These are phyloP conservation scores for Eptesicus fuscus DNA, from an alignment of 2,113 vertebrate species.

Conservation along the genomic window DNA sequence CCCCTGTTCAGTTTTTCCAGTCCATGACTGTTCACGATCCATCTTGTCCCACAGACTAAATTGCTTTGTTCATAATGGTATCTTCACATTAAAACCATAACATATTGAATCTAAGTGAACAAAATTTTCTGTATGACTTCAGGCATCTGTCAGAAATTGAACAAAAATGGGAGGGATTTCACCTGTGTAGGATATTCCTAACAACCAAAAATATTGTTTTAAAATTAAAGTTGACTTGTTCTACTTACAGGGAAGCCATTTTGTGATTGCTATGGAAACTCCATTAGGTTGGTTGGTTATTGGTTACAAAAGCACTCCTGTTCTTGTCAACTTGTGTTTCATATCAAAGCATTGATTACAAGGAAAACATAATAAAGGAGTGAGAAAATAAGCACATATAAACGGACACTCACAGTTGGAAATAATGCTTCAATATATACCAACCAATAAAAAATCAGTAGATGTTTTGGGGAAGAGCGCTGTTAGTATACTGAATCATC, in stretches of 20 bases:
- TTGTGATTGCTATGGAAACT: background rate
- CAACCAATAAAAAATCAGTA: background rate
- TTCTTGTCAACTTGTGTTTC: background rate
- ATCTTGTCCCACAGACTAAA: background rate
- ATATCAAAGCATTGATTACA: background rate
- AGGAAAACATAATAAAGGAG: background rate
- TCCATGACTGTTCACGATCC: fast-evolving
- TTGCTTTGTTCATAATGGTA: background rate
- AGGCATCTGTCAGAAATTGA: background rate
- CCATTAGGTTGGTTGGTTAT: background rate
- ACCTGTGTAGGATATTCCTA: background rate
- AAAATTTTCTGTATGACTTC: background rate
- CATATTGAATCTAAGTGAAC: background rate
- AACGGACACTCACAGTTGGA: background rate
- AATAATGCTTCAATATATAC: background rate
- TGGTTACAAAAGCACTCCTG: background rate
- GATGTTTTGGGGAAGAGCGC: background rate
- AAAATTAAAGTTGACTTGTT: background rate
- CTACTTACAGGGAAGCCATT: background rate
- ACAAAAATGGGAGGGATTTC: background rate
- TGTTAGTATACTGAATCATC: background rate
- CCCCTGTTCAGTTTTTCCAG: background rate
- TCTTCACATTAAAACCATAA: background rate
- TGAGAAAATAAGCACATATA: background rate
- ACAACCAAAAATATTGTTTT: background rate